Base-by-base conservation (phyloP, 2,888 invertebrate species). In the Agrotis clavis region DNA sequence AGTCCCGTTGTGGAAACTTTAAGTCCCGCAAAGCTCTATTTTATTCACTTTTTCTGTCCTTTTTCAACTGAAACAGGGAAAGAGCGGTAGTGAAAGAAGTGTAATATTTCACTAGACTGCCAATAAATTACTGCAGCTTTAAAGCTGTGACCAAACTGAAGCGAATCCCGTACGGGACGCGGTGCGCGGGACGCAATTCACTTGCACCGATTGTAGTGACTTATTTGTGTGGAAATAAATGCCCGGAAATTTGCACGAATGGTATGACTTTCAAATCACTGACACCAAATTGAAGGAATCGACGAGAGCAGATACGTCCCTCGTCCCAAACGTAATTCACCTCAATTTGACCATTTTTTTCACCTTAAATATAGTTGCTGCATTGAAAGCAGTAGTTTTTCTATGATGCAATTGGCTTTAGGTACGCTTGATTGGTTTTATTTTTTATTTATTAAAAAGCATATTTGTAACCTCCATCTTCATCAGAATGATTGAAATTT, bases 21-120 rank as follows among this genome's bases (percentile, higher is more conserved):
- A 50, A 71, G 68, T 63, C 65, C 50, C 62, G 69, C 70, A 70
- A 65, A 71, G 25, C 41, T 19, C 53, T 77, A 47, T 66, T 81
- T 71, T 81, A 76, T 81, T 51, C 61, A 73, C 35, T 84, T 80
- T 77, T 81, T 81, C 64, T 71, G 51, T 74, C 63, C 48, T 77
- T 81, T 86, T 86, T 79, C 61, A 79, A 79, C 74, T 57, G 57
- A 83, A 88, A 78, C 70, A 68, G 51, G 73, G 68, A 72, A 75
- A 81, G 78, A 80, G 83, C n/a, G 72, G 56, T 71, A 65, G 65
- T 77, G 68, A 83, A 83, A 82, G 80, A 86, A 78, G 75, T 76
- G 77, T 80, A 81, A 85, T 84, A 86, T 84, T 85, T 88, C 79
- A 86, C 81, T 71, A 64, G 77, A 79, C 71, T 76, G 19, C 70